Base-by-base conservation (phyloP, 2,888 invertebrate species). In the Neuroscelio doddi region DNA sequence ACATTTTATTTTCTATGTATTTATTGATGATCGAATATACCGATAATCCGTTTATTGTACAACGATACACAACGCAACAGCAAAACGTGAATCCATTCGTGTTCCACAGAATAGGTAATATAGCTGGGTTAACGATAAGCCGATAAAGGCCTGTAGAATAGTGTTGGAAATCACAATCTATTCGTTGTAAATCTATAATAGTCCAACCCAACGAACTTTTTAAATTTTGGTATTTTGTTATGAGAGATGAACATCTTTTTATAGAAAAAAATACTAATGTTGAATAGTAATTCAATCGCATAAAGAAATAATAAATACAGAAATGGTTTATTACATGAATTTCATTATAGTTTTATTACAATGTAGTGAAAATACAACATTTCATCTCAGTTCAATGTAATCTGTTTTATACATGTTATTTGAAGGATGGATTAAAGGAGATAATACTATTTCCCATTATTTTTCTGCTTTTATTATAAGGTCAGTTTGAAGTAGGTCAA, bases 91-190 rank as follows among this genome's bases (percentile, higher is more conserved):
- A 49, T 56, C 56, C 47, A 50, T 49, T 63, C 55, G 57, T 64
- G 57, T 68, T 61, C 55, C 53, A 62, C 62, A 39, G 29, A 62
- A 51, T 51, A 34, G 44, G 53, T 57, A 62, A 62, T 58, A 64
- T 62, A 57, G 58, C 61, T 68, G 51, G 62, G 56, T 64, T 64
- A 58, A 29, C 59, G 57, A 27, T 57, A 62, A 64, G 57, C 64
- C 58, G 55, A 51, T 64, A 62, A 55, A 27, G 49, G 63, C 14
- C 41, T 27, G 32, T 17, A 16, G 26, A 29, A 47, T 34, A 47
- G 36, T 47, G 21, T 21, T 10, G 14, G 34, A 47, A 36, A 47
- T 47, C 46, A 47, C 47, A 32, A 56, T 56, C 10, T 49, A 36
- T 49, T 56, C 15, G 36, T 34, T 34, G 49, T 15, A 56, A 30